A percentile compares a stretch with the other conserved stretches of the same genome.
Evolutionary conservation across 2,888 invertebrate species (phyloP).

Genomic region (Catocala sponsa): DNA sequence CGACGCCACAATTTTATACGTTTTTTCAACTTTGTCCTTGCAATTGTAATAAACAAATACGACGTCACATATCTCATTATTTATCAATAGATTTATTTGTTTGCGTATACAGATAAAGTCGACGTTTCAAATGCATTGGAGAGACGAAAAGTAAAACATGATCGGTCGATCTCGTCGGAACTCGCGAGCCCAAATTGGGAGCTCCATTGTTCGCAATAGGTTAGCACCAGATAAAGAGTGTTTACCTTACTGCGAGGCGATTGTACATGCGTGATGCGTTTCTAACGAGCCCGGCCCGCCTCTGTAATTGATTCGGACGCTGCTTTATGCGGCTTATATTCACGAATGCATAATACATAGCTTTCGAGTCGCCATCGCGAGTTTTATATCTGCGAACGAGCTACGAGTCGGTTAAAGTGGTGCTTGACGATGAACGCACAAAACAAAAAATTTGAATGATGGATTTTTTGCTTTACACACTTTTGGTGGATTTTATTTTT

Average conservation of each 20-base stretch:
- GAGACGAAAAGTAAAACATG: constrained; percentile 57
- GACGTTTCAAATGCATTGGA: constrained; percentile 37
- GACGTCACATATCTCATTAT: constrained; percentile 29
- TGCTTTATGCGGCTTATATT: constrained; percentile 85
- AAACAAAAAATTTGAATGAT: constrained; percentile 66
- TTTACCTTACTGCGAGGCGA: constrained; percentile 78
- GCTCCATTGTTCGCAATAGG: constrained; percentile 80
- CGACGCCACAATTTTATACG: constrained; percentile 54
- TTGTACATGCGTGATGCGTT: constrained; percentile 88
- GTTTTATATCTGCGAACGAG: constrained; percentile 66
- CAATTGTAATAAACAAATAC: constrained; percentile 29
- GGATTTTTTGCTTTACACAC: constrained; percentile 16
- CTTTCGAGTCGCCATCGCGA: constrained; percentile 63
- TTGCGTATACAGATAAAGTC: constrained; percentile 41
- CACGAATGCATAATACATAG: constrained; percentile 87
- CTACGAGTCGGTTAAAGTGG: constrained; percentile 55
- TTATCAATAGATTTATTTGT: constrained; percentile 46
- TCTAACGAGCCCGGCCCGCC: constrained; percentile 83
- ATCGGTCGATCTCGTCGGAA: constrained; percentile 64
- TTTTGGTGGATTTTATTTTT: neutral
- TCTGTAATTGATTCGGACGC: constrained; percentile 85
- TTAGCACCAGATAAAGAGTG: constrained; percentile 84
- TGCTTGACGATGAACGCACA: constrained; percentile 58
- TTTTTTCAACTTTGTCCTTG: constrained; percentile 57
- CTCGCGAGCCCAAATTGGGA: constrained; percentile 79